phyloP scores from a whole-genome alignment of 1,140 invertebrate species.

The Lysiphlebus fabarum region DNA sequence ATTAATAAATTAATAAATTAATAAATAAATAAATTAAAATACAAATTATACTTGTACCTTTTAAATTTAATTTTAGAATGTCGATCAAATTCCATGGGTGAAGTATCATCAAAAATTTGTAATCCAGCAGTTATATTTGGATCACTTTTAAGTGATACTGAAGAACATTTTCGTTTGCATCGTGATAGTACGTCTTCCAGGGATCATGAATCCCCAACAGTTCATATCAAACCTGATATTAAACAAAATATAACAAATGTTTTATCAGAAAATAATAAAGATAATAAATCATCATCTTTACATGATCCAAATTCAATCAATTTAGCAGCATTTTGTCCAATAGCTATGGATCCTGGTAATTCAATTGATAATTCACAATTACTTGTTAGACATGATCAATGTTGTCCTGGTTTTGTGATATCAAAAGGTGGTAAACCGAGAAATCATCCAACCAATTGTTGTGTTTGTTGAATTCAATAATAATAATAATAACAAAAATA shows the following conservation, averaged over 20 bases:
- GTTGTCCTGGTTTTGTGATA: conserved; percentile 51
- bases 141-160: conserved; percentile 57
- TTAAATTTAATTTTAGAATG: conserved; percentile 47
- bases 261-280: conserved; percentile 28
- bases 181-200: conserved; percentile 40
- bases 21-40: conserved; percentile 20
- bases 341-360: conserved; percentile 27
- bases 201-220: conserved; percentile 27
- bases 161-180: conserved; percentile 59
- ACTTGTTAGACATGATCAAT: conserved; percentile 42
- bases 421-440: conserved; percentile 43
- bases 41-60: too few relatives aligned
- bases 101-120: conserved; percentile 48
- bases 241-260: conserved; percentile 25
- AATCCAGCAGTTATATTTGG: conserved; percentile 55
- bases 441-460: conserved; percentile 42
- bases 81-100: conserved; percentile 61
- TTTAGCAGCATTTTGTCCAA: conserved; percentile 8
- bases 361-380: conserved; percentile 36
- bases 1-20: not conserved
- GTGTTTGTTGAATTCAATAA: conserved; percentile 25
- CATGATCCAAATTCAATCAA: conserved; percentile 6
- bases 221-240: conserved; percentile 34
- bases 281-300: conserved; percentile 14
- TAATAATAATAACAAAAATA: too few relatives aligned